Base-by-base conservation (phyloP, 1,140 invertebrate species). In the Solenopsis invicta region DNA sequence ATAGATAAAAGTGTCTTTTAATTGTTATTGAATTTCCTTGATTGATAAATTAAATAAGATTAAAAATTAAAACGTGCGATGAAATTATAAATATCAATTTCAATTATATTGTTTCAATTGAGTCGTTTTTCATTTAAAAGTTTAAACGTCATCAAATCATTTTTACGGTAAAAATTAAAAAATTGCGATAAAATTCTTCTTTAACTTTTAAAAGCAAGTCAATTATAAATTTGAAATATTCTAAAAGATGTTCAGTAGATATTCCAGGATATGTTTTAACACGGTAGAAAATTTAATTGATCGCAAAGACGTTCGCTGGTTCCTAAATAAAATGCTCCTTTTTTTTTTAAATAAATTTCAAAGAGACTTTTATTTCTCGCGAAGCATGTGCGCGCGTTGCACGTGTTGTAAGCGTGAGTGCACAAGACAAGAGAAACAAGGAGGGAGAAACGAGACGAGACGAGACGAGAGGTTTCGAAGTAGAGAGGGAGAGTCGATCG, bases 311-410 rank as follows among this genome's bases (percentile, higher is more conserved):
- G 16, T 67, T 34, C 34, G 34, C 9, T n/a, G 34, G 8, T 67
- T 45, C 37, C 37, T 34, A 62, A 62, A 56, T 4, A 9, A n/a
- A 41, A 37, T 6, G 10, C 13, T 16, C 1, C 12, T 4, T 16
- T n/a, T 69, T 69, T 50, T 21, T 56, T 6, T 66, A 16, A 56
- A 1, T 13, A 41, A 74, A 56, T 56, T 74, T 41, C 34, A 41
- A 61, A 75, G 9, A 34, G 34, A 10, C 37, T 74, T 56, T 75
- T 75, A 75, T 41, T 59, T 75, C 37, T 13, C 34, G 52, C 12
- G 18, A 56, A 54, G 52, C 71, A 74, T 74, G 71, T 74, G 52
- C 72, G 72, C 72, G 54, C 37, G 21, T 76, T 61, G 37, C 54
- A 75, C n/a, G 66, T 69, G 66, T 75, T n/a, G 24, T 34, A 78